Conservation (phyloP, 2,113 vertebrate species). For the Penelope pileata region DNA sequence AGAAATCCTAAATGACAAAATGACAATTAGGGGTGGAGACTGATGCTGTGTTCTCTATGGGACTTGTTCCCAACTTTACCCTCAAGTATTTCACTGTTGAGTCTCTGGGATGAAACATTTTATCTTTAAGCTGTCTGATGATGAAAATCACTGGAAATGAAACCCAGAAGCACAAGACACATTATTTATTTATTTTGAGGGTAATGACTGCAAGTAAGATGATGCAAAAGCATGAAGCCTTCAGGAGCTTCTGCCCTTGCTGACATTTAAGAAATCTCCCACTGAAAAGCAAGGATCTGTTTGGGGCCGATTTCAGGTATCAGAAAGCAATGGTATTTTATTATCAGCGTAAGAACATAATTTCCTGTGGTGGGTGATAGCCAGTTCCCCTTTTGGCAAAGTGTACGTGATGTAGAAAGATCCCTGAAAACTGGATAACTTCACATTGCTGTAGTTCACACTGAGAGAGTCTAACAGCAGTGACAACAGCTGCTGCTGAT, state of each 20-base stretch:
- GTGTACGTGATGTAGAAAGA: fast-evolving
- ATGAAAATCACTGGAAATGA: background rate
- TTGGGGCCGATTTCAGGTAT: background rate
- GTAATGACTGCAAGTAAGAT: background rate
- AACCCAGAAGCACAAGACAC: background rate
- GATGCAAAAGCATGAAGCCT: background rate
- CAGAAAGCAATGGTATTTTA: background rate
- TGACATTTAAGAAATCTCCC: background rate
- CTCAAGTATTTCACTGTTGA: background rate
- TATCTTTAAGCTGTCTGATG: background rate
- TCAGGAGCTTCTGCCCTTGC: background rate
- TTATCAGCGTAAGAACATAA: background rate
- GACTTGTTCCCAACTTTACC: background rate
- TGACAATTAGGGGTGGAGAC: background rate
- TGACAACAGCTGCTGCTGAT: background rate
- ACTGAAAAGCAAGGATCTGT: background rate
- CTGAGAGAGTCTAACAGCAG: background rate
- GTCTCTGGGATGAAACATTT: background rate
- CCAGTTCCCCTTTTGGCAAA: background rate
- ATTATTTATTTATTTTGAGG: fast-evolving
- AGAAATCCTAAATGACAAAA: background rate
- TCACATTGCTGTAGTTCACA: background rate
- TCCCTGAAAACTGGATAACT: background rate
- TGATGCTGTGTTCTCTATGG: background rate
- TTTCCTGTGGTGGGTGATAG: background rate